Percentiles rank a stretch among this genome's conserved stretches.
phyloP scores from a whole-genome alignment of 2,888 invertebrate genomes.

The Melieria crassipennis region DNA sequence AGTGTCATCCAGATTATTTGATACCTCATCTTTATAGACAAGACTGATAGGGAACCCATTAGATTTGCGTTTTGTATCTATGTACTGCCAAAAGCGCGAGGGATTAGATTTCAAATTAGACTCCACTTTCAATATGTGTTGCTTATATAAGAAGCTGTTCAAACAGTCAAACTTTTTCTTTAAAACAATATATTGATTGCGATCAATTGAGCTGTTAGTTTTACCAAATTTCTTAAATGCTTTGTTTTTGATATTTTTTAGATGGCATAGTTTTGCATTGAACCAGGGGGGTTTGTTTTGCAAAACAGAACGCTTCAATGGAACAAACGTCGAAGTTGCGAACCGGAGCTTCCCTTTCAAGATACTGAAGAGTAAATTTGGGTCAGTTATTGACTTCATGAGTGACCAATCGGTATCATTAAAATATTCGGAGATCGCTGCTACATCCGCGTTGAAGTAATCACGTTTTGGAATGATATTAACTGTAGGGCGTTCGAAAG shows the following conservation, averaged over 20 bases:
- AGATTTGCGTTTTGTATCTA: not conserved
- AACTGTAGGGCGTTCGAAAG: not conserved
- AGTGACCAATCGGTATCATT: not conserved
- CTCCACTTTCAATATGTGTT: not conserved
- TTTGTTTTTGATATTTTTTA: constrained; percentile 5
- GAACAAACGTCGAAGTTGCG: not conserved
- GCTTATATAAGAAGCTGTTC: not conserved
- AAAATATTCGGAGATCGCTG: not conserved
- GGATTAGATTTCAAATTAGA: constrained; percentile 1
- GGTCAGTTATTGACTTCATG: not conserved
- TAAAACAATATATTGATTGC: not conserved
- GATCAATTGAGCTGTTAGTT: constrained; percentile 7
- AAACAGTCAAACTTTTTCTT: not conserved
- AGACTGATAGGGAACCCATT: constrained; percentile 6
- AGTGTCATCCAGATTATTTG: not conserved
- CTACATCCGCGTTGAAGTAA: not conserved
- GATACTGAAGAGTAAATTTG: not conserved
- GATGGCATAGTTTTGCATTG: not conserved
- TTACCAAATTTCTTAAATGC: not conserved
- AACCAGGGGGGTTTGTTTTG: not conserved
- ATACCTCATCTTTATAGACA: not conserved
- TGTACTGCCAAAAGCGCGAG: not conserved
- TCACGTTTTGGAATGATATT: too few relatives aligned
- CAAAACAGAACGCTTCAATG: not conserved
- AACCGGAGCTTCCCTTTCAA: not conserved